Percentiles rank a stretch among this genome's conserved stretches.
Conservation (phyloP, 2,797 vertebrate genomes). For the Halcyon badia region DNA sequence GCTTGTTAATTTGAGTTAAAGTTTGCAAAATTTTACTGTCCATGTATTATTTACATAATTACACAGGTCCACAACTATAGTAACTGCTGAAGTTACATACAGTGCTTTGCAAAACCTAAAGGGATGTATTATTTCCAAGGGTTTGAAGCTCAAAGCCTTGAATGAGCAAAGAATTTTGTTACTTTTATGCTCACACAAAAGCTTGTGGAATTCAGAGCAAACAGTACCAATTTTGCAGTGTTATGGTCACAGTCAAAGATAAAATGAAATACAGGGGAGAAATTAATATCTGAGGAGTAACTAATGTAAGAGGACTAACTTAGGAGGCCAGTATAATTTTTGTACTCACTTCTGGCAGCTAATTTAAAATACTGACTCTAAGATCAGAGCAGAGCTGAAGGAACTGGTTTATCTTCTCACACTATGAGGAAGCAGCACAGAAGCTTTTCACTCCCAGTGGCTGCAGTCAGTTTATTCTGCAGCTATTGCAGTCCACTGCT, state of each 20-base stretch:
- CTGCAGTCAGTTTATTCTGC: not conserved
- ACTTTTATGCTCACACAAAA: not conserved
- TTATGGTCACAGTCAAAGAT: not conserved
- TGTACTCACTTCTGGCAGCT: not conserved
- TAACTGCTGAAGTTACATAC: not conserved
- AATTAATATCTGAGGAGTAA: not conserved
- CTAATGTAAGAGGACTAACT: not conserved
- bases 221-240: not conserved
- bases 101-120: not conserved
- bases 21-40: not conserved
- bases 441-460: not conserved
- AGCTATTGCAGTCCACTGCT: not conserved
- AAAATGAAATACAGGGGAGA: not conserved
- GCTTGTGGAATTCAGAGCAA: not conserved
- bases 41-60: not conserved
- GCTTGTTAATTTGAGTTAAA: not conserved
- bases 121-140: not conserved
- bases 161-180: not conserved
- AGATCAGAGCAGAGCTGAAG: not conserved
- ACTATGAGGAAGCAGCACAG: not conserved
- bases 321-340: not conserved
- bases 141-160: not conserved
- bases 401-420: not conserved
- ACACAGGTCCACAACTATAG: not conserved
- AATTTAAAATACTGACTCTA: not conserved